Evolutionary conservation across 2,797 vertebrate species (phyloP).

Genomic region (Ambastaia sidthimunki): DNA sequence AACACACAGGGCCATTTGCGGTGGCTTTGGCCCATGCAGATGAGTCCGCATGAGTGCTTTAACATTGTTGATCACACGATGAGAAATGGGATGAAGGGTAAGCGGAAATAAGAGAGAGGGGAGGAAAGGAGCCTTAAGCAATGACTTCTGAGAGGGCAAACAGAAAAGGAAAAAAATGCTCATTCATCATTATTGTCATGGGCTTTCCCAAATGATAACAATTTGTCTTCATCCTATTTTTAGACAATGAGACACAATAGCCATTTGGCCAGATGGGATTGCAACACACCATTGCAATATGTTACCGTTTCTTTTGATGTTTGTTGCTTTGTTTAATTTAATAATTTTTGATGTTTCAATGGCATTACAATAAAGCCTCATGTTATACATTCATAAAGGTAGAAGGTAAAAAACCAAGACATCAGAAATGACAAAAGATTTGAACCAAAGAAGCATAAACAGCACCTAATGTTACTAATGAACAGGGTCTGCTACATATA

Average conservation of each 20-base stretch:
- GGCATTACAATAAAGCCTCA: slow-evolving; percentile 41
- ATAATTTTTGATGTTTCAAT: slow-evolving; percentile 63
- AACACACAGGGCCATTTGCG: slow-evolving; percentile 90
- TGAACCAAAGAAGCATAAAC: not conserved
- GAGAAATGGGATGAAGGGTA: slow-evolving; percentile 37
- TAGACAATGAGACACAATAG: slow-evolving; percentile 99
- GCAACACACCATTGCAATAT: slow-evolving; percentile 90
- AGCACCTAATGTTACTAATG: not conserved
- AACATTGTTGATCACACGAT: slow-evolving; percentile 87
- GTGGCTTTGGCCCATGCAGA: slow-evolving; percentile 87
- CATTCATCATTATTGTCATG: slow-evolving; percentile 99
- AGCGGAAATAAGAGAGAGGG: slow-evolving; percentile 37
- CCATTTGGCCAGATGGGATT: slow-evolving; percentile 98
- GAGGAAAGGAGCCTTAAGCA: slow-evolving; percentile 94
- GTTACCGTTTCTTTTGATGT: slow-evolving; percentile 84
- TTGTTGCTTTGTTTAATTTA: slow-evolving; percentile 67
- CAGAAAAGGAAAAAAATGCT: slow-evolving; percentile 86
- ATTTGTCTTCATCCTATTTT: slow-evolving; percentile 99
- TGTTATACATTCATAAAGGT: slow-evolving; percentile 28
- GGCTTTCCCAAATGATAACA: slow-evolving; percentile 99
- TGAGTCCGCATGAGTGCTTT: slow-evolving; percentile 78
- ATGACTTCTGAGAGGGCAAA: slow-evolving; percentile 95
- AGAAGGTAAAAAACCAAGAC: not conserved
- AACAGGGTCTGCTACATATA: slow-evolving; percentile 11
- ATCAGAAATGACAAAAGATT: not conserved